Base-by-base conservation (phyloP, 2,113 vertebrate genomes). In the Nesoenas mayeri region DNA sequence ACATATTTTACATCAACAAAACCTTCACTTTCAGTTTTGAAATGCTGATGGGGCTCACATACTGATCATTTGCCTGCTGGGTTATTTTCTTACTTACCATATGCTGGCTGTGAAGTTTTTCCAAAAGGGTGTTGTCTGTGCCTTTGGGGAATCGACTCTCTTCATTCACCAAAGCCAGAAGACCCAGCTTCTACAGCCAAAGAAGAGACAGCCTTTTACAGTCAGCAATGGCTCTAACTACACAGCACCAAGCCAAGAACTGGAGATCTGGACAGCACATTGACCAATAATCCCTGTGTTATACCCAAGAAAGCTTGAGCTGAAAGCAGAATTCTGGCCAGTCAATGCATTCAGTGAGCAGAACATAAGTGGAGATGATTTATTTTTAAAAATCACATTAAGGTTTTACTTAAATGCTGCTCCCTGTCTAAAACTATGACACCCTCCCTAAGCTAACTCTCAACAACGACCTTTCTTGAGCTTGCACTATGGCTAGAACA, bases 111-210 rank as follows among this genome's bases (percentile, higher is more conserved):
- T 99, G 98, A 87, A 99, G 98, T 92, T 99, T 99, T 98, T 99
- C 99, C 97, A 99, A 95, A 67, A 99, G 98, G 92, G 99, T 99
- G 98, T 98, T 98, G 98, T 99, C 99, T 22, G 98, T 99, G 97
- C 99, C 99, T 98, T 99, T 99, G 84, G 99, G 99, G 96, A 99
- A 99, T 93, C 99, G 98, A 95, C 99, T 99, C 95, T 99, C 99
- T 96, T 99, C 99, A 85, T 99, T 99, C 96, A 99, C 99, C 95
- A 99, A 98, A 96, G 99, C 98, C 97, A 99, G 97, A 88, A 99
- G 97, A 96, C 99, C 99, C 97, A 99, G 98, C 98, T 99, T 99
- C 99, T 99, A 96, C 74, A 91, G 88, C 77, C 80, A 85, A 74
- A 93, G 51, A 88, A 90, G 51, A 97, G 50, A 97, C 12, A 91